Conservation (phyloP, 2,113 vertebrate species). For the Forbesichthys agassizii region DNA sequence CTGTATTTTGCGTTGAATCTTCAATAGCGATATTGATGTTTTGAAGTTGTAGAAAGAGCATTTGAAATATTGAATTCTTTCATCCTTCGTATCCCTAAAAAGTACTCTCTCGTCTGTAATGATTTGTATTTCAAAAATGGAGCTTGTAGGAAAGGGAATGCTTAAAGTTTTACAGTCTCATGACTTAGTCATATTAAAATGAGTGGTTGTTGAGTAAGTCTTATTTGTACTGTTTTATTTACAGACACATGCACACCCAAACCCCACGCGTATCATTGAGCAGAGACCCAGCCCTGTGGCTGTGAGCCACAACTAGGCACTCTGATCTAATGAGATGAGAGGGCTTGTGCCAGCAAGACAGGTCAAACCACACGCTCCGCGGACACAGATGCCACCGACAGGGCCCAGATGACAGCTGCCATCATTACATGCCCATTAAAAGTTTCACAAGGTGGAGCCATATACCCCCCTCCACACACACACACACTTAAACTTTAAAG, state of each 20-base stretch:
- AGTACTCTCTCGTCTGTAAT: not conserved
- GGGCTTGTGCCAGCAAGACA: constrained; percentile 18
- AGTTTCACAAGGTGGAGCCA: constrained; percentile 39
- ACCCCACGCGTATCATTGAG: constrained; percentile 31
- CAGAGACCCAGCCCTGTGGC: constrained; percentile 34
- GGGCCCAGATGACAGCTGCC: constrained; percentile 47
- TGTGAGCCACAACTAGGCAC: constrained; percentile 13
- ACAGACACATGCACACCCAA: not conserved
- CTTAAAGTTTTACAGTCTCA: not conserved
- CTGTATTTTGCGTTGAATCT: not conserved
- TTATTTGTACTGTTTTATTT: too few relatives aligned
- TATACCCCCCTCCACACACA: too few relatives aligned
- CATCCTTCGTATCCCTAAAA: not conserved
- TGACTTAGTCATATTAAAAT: too few relatives aligned
- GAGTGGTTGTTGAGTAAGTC: too few relatives aligned
- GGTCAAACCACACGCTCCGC: constrained; percentile 24
- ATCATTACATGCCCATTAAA: constrained; percentile 63
- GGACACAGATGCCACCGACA: constrained; percentile 35
- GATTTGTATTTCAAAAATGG: not conserved
- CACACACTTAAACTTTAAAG: constrained; percentile 1
- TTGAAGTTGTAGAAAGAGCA: not conserved
- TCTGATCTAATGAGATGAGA: constrained; percentile 60
- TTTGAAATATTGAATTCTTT: not conserved
- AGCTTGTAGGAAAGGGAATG: not conserved
- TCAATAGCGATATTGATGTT: not conserved